phyloP scores from a whole-genome alignment of 1,140 invertebrate genomes.

The Drosophila chauvacae region DNA sequence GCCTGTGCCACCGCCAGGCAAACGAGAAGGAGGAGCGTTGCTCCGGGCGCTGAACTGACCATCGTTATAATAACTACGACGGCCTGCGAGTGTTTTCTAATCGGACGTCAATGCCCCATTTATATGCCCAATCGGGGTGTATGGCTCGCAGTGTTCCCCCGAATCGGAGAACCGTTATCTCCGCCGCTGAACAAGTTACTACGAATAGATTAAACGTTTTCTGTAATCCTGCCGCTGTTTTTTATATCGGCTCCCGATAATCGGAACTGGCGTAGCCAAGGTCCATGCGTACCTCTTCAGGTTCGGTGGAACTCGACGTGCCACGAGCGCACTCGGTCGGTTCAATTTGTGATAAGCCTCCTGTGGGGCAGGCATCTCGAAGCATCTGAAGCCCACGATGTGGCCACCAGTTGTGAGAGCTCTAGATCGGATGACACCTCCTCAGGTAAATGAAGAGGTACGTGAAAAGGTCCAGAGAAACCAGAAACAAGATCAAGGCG shows the following conservation, averaged over 20 bases:
- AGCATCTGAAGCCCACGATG: too few species aligned
- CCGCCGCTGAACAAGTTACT: constrained; percentile 3
- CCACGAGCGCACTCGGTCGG: background rate
- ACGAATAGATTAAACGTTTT: constrained; percentile 11
- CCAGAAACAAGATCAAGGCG: background rate
- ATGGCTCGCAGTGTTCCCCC: background rate
- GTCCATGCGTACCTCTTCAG: background rate
- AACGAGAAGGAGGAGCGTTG: background rate
- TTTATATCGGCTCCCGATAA: constrained; percentile 11
- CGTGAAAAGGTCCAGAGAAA: too few species aligned
- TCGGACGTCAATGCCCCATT: background rate
- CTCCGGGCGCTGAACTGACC: constrained; percentile 1
- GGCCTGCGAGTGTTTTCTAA: background rate
- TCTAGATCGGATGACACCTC: background rate
- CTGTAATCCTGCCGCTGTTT: constrained; percentile 3
- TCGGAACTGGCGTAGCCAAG: background rate
- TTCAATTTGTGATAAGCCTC: background rate
- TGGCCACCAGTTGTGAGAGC: too few species aligned
- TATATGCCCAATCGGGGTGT: constrained; percentile 9
- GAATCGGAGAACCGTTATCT: constrained; percentile 16
- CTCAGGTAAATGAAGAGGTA: background rate
- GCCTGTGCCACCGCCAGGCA: background rate
- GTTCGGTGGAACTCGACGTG: background rate
- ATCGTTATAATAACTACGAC: background rate
- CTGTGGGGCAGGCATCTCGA: background rate